Evolutionary conservation across 2,888 invertebrate genomes (phyloP).

Genomic region (Melipona bicolor): DNA sequence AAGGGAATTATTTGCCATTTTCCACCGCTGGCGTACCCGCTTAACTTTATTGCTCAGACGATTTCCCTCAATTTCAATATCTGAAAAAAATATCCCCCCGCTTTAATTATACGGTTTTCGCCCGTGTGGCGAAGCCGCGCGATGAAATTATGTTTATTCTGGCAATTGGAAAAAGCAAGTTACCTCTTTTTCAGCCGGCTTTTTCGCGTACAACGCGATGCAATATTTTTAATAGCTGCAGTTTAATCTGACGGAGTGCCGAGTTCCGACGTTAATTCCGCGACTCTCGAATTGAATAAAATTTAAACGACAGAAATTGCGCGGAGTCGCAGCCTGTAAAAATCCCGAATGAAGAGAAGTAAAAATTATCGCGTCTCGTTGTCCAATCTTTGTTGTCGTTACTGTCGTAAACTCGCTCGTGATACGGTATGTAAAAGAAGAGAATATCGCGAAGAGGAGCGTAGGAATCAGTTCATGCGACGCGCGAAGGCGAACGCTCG

Average conservation of each 20-base stretch:
- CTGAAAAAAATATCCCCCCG: background rate
- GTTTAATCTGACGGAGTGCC: background rate
- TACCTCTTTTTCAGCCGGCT: background rate
- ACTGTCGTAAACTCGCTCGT: background rate
- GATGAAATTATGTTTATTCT: background rate
- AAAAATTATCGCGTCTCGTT: too few relatives aligned
- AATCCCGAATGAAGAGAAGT: too few relatives aligned
- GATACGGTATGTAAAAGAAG: background rate
- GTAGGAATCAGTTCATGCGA: constrained; percentile 57
- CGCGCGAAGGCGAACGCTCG: constrained; percentile 32
- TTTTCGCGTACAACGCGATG: background rate
- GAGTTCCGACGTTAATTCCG: background rate
- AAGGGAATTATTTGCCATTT: background rate
- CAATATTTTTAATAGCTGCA: background rate
- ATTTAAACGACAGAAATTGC: background rate
- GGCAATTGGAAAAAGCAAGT: background rate
- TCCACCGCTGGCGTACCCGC: background rate
- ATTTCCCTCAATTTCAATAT: background rate
- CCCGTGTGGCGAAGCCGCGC: background rate
- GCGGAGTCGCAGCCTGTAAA: background rate
- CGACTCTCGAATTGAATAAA: background rate
- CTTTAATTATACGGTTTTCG: background rate
- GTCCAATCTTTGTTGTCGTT: background rate
- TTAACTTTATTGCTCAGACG: background rate
- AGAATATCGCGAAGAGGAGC: constrained; percentile 6